phyloP scores from a whole-genome alignment of 2,797 vertebrate genomes.

The Sebastes diploproa region DNA sequence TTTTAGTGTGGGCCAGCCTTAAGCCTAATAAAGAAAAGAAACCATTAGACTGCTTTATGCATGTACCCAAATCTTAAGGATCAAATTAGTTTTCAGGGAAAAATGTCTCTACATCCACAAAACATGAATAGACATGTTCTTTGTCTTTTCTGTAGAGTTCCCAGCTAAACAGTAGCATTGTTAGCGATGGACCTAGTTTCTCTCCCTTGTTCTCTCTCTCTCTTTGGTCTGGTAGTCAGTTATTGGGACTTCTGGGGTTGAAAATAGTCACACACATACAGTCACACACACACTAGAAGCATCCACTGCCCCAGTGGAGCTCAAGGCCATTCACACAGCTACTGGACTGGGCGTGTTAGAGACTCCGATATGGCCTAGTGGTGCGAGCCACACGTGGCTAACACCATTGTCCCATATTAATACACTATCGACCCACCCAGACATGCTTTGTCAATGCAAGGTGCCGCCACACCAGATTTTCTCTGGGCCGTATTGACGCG shows the following conservation, averaged over 20 bases:
- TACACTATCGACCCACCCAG: constrained; percentile 84
- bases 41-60: background rate
- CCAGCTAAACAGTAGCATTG: constrained; percentile 43
- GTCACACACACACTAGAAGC: constrained; percentile 40
- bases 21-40: background rate
- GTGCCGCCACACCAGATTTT: constrained; percentile 76
- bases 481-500: constrained; percentile 77
- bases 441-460: constrained; percentile 82
- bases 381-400: constrained; percentile 71
- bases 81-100: constrained; percentile 13
- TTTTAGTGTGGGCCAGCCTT: no score
- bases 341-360: constrained; percentile 70
- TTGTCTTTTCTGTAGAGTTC: constrained; percentile 25
- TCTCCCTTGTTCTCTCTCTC: constrained; percentile 34
- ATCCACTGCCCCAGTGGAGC: constrained; percentile 65
- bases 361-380: constrained; percentile 74
- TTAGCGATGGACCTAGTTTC: constrained; percentile 53
- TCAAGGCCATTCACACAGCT: constrained; percentile 76
- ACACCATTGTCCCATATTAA: constrained; percentile 84
- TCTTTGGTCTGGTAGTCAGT: constrained; percentile 72
- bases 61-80: background rate
- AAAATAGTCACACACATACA: constrained; percentile 48
- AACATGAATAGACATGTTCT: constrained; percentile 10
- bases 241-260: constrained; percentile 71
- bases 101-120: constrained; percentile 4